A percentile compares a stretch with the other conserved stretches of the same genome.
These are phyloP conservation scores for Machaerirhynchus nigripectus DNA, from an alignment of 2,113 vertebrate genomes.

Conservation along the genomic window DNA sequence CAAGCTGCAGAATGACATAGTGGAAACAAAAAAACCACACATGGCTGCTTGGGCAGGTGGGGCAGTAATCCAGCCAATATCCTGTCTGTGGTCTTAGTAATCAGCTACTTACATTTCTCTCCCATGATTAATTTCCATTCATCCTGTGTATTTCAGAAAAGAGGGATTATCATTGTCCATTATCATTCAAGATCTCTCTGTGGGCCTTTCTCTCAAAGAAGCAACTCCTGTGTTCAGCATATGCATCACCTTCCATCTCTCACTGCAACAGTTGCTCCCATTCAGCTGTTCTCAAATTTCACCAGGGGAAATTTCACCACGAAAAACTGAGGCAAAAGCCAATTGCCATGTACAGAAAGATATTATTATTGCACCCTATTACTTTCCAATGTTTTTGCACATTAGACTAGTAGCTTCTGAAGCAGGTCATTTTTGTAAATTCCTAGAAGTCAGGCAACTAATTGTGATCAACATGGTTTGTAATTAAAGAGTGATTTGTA, in stretches of 20 bases:
- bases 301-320: neutral
- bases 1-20: neutral
- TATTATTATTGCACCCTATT: neutral
- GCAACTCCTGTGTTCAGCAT: fast-evolving
- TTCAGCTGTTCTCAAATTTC: neutral
- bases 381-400: neutral
- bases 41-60: no score
- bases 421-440: neutral
- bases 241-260: fast-evolving
- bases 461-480: neutral
- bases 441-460: neutral
- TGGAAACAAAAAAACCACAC: neutral
- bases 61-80: neutral
- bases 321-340: neutral
- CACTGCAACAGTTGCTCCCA: fast-evolving
- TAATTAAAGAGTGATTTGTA: neutral
- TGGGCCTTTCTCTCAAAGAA: neutral
- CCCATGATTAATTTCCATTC: fast-evolving
- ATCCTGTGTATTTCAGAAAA: neutral
- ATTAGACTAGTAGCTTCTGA: neutral
- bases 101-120: fast-evolving
- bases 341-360: fast-evolving
- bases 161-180: fast-evolving
- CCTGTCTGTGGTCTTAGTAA: neutral
- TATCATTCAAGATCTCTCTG: neutral